A percentile compares a stretch with the other conserved stretches of the same genome.
Evolutionary conservation across 2,888 invertebrate species (phyloP).

Genomic region (Melipona beecheii): DNA sequence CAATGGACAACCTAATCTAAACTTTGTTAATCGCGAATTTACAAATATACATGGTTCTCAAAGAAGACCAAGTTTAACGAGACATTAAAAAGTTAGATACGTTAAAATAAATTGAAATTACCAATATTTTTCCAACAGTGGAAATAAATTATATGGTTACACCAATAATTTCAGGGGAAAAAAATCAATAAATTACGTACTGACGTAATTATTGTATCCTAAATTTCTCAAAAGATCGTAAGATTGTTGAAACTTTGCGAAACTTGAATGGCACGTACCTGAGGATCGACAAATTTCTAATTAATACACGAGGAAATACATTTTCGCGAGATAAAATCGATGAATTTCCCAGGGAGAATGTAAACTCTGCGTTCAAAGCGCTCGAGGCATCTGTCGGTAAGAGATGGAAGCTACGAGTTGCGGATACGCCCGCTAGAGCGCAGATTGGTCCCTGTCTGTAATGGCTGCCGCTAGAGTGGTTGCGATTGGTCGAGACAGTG

Average conservation of each 20-base stretch:
- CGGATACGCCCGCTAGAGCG: constrained; percentile 76
- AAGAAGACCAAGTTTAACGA: no score
- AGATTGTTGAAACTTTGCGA: neutral
- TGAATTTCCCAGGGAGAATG: constrained; percentile 1
- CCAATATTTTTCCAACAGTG: neutral
- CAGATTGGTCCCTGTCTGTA: constrained; percentile 71
- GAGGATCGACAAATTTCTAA: neutral
- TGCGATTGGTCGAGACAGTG: constrained; percentile 83
- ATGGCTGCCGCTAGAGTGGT: constrained; percentile 76
- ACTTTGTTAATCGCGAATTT: no score
- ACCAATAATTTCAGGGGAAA: neutral
- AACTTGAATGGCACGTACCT: fast-evolving
- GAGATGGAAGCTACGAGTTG: constrained; percentile 69
- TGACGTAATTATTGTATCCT: no score
- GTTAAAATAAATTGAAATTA: no score
- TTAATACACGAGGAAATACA: fast-evolving
- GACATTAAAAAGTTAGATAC: no score
- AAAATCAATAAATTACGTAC: neutral
- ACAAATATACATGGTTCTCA: no score
- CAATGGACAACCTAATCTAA: neutral
- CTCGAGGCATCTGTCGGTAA: constrained; percentile 78
- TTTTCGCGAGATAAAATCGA: neutral
- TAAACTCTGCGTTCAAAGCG: constrained; percentile 48
- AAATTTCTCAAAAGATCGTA: neutral
- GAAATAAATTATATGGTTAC: neutral